Conservation (phyloP, 37 sponge, comb jelly and placozoan genomes). For the Tethya wilhelma region DNA sequence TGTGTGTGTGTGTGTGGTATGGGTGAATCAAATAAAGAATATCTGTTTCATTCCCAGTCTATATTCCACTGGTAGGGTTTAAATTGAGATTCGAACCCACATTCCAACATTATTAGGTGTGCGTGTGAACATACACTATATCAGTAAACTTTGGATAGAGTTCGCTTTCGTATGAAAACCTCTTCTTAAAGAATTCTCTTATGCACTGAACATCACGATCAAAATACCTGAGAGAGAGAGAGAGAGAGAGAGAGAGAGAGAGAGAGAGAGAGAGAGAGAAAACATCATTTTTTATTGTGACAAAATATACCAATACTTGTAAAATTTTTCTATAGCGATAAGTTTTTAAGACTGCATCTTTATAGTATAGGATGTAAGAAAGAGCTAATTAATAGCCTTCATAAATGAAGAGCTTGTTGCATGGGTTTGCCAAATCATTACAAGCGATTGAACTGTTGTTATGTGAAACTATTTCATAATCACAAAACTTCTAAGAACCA, state of each 20-base stretch:
- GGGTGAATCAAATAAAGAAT: neutral
- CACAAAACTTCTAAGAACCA: no score
- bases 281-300: neutral
- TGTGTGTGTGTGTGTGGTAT: neutral
- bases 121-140: conserved; percentile 45
- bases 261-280: conserved; percentile 21
- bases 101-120: neutral
- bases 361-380: no score
- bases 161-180: conserved; percentile 77
- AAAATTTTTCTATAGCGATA: no score
- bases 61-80: neutral
- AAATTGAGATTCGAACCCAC: neutral
- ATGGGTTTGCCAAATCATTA: no score
- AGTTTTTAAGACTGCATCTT: no score
- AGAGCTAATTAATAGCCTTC: no score
- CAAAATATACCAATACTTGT: no score
- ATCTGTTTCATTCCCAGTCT: neutral
- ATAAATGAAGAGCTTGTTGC: no score
- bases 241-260: conserved; percentile 18
- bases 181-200: conserved; percentile 84
- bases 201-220: conserved; percentile 96
- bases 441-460: no score
- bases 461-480: no score
- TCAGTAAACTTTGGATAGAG: conserved; percentile 59
- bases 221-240: conserved; percentile 87